Percentiles rank a stretch among this genome's conserved stretches.
Evolutionary conservation across 2,888 invertebrate genomes (phyloP).

Genomic region (Ischnura elegans): DNA sequence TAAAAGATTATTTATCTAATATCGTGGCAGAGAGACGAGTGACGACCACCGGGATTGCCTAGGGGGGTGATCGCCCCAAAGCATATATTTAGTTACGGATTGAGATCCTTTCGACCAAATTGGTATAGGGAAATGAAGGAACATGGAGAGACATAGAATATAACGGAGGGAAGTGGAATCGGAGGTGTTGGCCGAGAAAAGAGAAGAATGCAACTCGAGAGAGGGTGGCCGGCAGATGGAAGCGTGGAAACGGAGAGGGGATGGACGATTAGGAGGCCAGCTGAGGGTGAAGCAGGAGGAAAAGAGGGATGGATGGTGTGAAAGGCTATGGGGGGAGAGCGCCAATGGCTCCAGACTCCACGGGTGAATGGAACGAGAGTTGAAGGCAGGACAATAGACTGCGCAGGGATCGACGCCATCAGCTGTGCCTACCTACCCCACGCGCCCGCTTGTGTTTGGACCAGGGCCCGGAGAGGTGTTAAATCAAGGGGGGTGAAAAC

Average conservation of each 20-base stretch:
- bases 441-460: not conserved
- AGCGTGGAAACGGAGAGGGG: not conserved
- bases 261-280: conserved; percentile 14
- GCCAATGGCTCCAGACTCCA: conserved; percentile 25
- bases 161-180: not conserved
- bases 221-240: conserved; percentile 32
- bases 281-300: conserved; percentile 48
- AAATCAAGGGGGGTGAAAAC: not conserved
- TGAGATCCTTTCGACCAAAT: not conserved
- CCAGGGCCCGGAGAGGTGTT: not conserved
- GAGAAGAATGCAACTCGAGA: not conserved
- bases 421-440: conserved; percentile 47
- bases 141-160: not conserved
- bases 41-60: no score
- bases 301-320: not conserved
- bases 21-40: no score
- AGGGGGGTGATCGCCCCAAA: no score
- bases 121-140: not conserved
- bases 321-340: not conserved
- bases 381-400: conserved; percentile 49
- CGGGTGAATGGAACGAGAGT: conserved; percentile 35
- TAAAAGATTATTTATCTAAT: no score
- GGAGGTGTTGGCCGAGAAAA: not conserved
- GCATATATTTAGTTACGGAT: no score
- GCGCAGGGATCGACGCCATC: conserved; percentile 34